Evolutionary conservation across 2,113 vertebrate species (phyloP).

Genomic region (Coryphaenoides rupestris): DNA sequence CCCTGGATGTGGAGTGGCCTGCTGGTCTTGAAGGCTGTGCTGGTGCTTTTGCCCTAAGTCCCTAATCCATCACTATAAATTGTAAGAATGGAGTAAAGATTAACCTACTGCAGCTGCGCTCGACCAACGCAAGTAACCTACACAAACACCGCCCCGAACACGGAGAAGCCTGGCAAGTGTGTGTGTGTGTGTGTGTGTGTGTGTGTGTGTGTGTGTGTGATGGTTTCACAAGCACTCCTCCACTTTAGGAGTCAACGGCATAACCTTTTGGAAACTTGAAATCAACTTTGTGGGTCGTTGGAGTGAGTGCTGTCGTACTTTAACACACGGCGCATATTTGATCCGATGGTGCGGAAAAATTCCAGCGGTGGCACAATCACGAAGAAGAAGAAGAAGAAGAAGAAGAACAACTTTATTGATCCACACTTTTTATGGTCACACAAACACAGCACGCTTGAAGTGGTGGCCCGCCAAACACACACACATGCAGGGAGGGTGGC

Average conservation of each 20-base stretch:
- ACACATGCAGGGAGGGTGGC: no score
- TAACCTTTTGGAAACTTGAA: no score
- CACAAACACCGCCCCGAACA: background rate
- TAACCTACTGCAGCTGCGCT: background rate
- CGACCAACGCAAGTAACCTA: no score
- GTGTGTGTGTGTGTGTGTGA: no score
- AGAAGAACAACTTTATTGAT: no score
- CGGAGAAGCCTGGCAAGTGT: background rate
- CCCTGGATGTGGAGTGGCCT: background rate
- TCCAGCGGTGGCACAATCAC: no score
- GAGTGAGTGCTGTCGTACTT: background rate
- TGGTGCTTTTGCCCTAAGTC: background rate
- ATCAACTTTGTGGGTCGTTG: no score
- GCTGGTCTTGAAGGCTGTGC: background rate
- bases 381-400: no score
- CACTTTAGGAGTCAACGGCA: background rate
- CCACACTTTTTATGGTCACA: no score
- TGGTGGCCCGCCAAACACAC: no score
- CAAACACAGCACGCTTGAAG: no score
- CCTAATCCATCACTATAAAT: background rate
- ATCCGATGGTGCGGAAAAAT: constrained; percentile 39
- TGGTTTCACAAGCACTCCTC: background rate
- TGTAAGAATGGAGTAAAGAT: background rate
- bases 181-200: no score
- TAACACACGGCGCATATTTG: constrained; percentile 31